These are phyloP conservation scores for Apostichopus californicus DNA, from an alignment of 35 echinoderm and acorn worm genomes.

Conservation along the genomic window DNA sequence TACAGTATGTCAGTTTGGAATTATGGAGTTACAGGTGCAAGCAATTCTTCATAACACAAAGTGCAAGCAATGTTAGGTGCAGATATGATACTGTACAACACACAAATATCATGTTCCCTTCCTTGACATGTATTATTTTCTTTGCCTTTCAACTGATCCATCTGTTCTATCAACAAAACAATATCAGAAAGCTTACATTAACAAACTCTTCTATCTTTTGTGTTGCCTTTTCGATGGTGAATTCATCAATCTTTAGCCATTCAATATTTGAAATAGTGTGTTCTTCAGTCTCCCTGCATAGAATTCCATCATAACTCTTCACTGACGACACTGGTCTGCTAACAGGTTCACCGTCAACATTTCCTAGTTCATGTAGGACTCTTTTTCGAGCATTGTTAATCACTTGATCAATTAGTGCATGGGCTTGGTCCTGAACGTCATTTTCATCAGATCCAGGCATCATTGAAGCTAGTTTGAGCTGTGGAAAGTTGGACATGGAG, in stretches of 20 bases:
- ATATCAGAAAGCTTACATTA: slow-evolving; percentile 61
- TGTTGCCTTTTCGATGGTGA: slow-evolving; percentile 74
- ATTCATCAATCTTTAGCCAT: slow-evolving; percentile 89
- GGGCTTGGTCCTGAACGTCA: slow-evolving; percentile 75
- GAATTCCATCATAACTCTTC: slow-evolving; percentile 76
- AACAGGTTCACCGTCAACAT: slow-evolving; percentile 30
- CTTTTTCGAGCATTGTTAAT: slow-evolving; percentile 92
- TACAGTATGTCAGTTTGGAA: too few species aligned
- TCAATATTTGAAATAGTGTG: slow-evolving; percentile 84
- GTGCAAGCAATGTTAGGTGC: too few species aligned
- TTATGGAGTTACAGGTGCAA: too few species aligned
- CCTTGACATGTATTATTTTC: too few species aligned
- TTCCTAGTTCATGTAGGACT: slow-evolving; percentile 69
- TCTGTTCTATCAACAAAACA: background rate
- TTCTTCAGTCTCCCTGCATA: slow-evolving; percentile 79
- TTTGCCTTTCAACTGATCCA: too few species aligned
- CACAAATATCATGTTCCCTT: too few species aligned
- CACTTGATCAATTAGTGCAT: slow-evolving; percentile 85
- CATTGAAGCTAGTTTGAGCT: background rate
- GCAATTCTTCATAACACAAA: too few species aligned
- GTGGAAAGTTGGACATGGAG: background rate
- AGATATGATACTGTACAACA: too few species aligned
- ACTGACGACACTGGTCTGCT: slow-evolving; percentile 80
- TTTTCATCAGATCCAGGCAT: background rate
- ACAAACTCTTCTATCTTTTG: slow-evolving; percentile 97